Evolutionary conservation across 2,113 vertebrate genomes (phyloP).

Genomic region (Lontra canadensis): DNA sequence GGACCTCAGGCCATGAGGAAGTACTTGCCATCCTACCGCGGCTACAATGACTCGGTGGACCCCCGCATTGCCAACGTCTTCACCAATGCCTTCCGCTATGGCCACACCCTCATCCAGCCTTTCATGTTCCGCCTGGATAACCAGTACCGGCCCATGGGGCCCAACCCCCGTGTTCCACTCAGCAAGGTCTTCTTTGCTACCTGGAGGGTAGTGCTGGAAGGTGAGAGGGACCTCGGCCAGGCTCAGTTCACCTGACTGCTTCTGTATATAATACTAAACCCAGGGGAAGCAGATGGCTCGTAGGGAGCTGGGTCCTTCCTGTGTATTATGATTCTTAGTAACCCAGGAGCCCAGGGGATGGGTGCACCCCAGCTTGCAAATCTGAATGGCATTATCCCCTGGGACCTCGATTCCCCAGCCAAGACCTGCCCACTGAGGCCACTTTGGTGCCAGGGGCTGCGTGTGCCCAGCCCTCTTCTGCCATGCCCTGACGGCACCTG

Average conservation of each 20-base stretch:
- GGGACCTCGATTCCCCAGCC: neutral
- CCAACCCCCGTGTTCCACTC: conserved; percentile 84
- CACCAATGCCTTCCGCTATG: conserved; percentile 92
- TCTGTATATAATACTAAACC: neutral
- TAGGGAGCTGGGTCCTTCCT: neutral
- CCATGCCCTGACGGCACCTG: too few species aligned
- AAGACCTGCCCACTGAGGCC: neutral
- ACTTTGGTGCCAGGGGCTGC: neutral
- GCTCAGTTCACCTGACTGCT: neutral
- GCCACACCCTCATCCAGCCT: conserved; percentile 90
- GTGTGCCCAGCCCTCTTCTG: neutral
- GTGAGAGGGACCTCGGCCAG: conserved; percentile 74
- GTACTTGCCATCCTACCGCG: conserved; percentile 81
- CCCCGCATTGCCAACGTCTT: conserved; percentile 91
- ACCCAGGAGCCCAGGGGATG: neutral
- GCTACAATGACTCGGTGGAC: conserved; percentile 87
- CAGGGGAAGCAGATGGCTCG: neutral
- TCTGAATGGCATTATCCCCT: neutral
- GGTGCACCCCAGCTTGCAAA: neutral
- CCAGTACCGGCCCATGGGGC: conserved; percentile 75
- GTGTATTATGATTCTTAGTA: neutral
- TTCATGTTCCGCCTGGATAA: conserved; percentile 83
- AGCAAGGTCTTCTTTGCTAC: conserved; percentile 87
- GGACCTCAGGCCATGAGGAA: conserved; percentile 64
- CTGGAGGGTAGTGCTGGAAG: conserved; percentile 91